Evolutionary conservation across 2,888 invertebrate species (phyloP).

Genomic region (Polymixis flavicincta): DNA sequence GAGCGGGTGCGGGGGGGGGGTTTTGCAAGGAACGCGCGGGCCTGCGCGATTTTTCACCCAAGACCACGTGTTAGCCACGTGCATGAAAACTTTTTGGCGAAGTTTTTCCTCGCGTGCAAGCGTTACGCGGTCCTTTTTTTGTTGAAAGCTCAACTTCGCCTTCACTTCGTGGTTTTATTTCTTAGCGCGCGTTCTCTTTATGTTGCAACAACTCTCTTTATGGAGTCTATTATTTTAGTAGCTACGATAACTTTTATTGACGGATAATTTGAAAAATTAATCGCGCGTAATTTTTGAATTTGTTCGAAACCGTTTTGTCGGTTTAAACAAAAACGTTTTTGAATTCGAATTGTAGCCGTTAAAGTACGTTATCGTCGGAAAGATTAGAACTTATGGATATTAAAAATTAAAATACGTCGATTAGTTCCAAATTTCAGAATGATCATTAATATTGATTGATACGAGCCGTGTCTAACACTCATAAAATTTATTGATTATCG

Average conservation of each 20-base stretch:
- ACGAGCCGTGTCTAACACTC: conserved; percentile 87
- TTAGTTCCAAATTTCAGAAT: conserved; percentile 87
- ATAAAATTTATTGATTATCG: conserved; percentile 85
- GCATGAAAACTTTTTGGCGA: conserved; percentile 83
- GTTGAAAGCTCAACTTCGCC: conserved; percentile 43
- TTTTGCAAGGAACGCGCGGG: conserved; percentile 79
- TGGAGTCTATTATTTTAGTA: conserved; percentile 49
- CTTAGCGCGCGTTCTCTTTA: conserved; percentile 61
- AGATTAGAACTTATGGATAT: conserved; percentile 83
- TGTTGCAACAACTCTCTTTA: conserved; percentile 53
- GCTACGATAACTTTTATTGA: conserved; percentile 62
- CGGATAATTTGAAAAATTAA: conserved; percentile 60
- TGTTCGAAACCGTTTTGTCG: conserved; percentile 71
- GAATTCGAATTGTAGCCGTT: conserved; percentile 74
- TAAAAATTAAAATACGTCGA: conserved; percentile 85
- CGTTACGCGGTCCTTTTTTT: conserved; percentile 64
- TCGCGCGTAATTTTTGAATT: conserved; percentile 68
- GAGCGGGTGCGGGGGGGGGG: conserved; percentile 69
- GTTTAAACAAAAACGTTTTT: conserved; percentile 71
- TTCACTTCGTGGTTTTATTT: conserved; percentile 56
- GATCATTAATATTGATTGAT: conserved; percentile 88
- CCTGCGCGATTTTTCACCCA: conserved; percentile 88
- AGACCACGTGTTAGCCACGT: conserved; percentile 89
- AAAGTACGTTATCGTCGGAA: conserved; percentile 74
- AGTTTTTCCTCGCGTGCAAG: conserved; percentile 76